These are phyloP conservation scores for Orchesella cincta DNA, from an alignment of 1,140 invertebrate genomes.

Conservation along the genomic window DNA sequence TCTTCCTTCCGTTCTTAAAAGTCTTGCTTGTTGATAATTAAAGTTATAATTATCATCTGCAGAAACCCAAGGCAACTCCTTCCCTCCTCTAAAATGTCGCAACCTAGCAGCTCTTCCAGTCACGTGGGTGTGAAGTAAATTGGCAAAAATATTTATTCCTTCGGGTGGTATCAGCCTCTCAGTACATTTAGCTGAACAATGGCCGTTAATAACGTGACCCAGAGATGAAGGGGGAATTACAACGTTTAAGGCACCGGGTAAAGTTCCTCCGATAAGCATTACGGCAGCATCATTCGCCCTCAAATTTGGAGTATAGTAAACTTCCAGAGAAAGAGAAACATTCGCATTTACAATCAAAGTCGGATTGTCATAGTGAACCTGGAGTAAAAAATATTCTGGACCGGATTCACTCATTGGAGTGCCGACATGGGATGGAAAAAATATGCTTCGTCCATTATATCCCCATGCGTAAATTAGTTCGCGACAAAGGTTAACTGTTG, in stretches of 20 bases:
- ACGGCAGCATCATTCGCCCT: not conserved
- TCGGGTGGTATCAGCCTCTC: not conserved
- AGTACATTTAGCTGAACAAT: not conserved
- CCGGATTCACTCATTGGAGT: not conserved
- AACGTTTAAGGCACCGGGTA: not conserved
- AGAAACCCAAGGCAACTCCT: slow-evolving; percentile 16
- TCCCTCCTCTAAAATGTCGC: not conserved
- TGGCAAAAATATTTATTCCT: not conserved
- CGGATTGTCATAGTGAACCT: not conserved
- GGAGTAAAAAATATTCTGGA: not conserved
- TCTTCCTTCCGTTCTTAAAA: slow-evolving; percentile 69
- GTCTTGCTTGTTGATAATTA: slow-evolving; percentile 76
- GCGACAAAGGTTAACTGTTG: no score
- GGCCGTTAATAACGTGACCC: not conserved
- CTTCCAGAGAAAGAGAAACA: not conserved
- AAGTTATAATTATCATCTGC: slow-evolving; percentile 79
- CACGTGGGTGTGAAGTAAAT: slow-evolving; percentile 1
- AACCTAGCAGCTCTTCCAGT: not conserved
- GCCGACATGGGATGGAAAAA: not conserved
- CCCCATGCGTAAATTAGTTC: not conserved
- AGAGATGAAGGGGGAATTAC: not conserved
- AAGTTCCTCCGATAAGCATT: not conserved
- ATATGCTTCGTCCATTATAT: not conserved
- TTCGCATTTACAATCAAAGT: not conserved
- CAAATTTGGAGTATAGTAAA: not conserved